Conservation (phyloP, 2,797 vertebrate species). For the Momotus momota region DNA sequence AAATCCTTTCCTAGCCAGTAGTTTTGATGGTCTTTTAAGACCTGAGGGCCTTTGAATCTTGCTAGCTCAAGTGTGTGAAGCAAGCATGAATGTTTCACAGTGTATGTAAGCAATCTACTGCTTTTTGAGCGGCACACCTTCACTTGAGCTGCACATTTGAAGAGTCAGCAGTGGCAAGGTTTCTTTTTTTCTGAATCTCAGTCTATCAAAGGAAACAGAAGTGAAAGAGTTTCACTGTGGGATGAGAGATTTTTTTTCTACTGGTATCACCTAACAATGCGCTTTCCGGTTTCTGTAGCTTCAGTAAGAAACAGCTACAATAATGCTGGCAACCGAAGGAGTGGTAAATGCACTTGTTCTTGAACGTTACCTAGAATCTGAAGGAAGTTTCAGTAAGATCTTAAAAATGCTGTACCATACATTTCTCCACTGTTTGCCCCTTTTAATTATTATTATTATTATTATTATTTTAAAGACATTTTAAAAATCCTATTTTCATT, state of each 20-base stretch:
- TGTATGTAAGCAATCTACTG: not conserved
- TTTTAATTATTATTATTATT: too few species aligned
- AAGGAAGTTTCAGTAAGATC: not conserved
- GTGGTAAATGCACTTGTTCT: not conserved
- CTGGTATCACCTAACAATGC: not conserved
- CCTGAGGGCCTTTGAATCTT: not conserved
- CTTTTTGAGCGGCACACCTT: not conserved
- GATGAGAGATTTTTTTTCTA: not conserved
- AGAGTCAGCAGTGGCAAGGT: not conserved
- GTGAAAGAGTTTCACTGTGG: not conserved
- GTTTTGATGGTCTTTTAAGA: not conserved
- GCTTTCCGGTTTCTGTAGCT: not conserved
- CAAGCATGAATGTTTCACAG: not conserved
- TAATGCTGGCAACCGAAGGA: not conserved
- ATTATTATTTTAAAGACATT: not conserved
- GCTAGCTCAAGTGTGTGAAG: not conserved
- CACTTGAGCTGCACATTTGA: not conserved
- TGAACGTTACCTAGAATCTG: not conserved
- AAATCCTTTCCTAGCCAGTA: not conserved
- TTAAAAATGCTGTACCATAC: not conserved
- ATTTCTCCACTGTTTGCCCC: not conserved
- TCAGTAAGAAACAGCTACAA: not conserved
- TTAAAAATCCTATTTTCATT: not conserved
- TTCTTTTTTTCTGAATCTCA: not conserved
- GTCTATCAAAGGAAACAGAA: not conserved